These are phyloP conservation scores for Drosophila sturtevanti DNA, from an alignment of 1,140 invertebrate genomes.

Conservation along the genomic window DNA sequence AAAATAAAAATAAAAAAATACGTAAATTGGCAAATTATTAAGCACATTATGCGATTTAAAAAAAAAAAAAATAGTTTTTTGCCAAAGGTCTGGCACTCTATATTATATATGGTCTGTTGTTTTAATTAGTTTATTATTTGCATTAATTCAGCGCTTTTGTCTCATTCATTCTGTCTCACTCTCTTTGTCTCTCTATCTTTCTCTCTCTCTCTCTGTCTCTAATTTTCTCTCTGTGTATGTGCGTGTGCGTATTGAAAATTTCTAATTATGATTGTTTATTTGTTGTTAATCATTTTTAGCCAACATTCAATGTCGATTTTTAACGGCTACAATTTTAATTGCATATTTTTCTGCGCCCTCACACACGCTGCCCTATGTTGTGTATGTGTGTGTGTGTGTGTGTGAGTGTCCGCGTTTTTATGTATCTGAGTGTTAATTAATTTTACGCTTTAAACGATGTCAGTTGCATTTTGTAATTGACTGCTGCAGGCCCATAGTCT, in stretches of 20 bases:
- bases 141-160: constrained; percentile 19
- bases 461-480: constrained; percentile 72
- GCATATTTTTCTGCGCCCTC: constrained; percentile 58
- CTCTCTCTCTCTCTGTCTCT: not conserved
- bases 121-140: constrained; percentile 79
- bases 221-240: constrained; percentile 14
- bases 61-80: not conserved
- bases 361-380: constrained; percentile 9
- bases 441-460: constrained; percentile 71
- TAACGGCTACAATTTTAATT: constrained; percentile 65
- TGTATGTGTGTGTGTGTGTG: constrained; percentile 17
- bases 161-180: not conserved
- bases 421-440: constrained; percentile 72
- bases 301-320: constrained; percentile 45
- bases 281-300: constrained; percentile 67
- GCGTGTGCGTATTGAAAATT: constrained; percentile 34
- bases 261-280: constrained; percentile 71
- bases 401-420: constrained; percentile 21
- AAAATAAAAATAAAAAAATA: not conserved
- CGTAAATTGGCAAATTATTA: constrained; percentile 53
- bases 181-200: not conserved
- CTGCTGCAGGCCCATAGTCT: constrained; percentile 29
- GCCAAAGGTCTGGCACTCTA: constrained; percentile 22
- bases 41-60: constrained; percentile 37
- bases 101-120: constrained; percentile 53